Conservation (phyloP, 2,113 vertebrate species). For the Dicentrarchus labrax region DNA sequence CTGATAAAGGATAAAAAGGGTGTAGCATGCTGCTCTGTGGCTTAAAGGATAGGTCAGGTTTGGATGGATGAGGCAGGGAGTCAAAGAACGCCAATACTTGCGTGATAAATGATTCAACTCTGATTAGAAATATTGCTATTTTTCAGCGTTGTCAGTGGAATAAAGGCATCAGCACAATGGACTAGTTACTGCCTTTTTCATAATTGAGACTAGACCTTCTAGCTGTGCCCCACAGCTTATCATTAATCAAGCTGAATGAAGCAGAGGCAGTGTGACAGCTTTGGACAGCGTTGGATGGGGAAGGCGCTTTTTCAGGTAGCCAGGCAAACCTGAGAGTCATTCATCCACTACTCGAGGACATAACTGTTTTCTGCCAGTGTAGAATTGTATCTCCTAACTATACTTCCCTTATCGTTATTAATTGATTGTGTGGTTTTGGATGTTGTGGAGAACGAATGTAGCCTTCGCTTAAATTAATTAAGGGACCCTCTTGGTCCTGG, state of each 20-base stretch:
- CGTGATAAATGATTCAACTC: slow-evolving; percentile 96
- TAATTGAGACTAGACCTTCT: slow-evolving; percentile 99
- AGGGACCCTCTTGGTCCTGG: slow-evolving; percentile 6
- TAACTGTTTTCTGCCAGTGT: slow-evolving; percentile 87
- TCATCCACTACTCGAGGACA: slow-evolving; percentile 88
- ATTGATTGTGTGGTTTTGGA: background rate
- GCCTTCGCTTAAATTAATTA: slow-evolving; percentile 8
- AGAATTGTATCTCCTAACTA: background rate
- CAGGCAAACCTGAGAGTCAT: slow-evolving; percentile 89
- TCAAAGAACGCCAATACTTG: slow-evolving; percentile 94
- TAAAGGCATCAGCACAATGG: slow-evolving; percentile 97
- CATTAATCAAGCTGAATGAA: slow-evolving; percentile 98
- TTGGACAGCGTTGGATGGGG: slow-evolving; percentile 91
- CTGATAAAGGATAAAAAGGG: slow-evolving; percentile 26
- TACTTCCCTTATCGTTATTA: background rate
- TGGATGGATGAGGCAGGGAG: slow-evolving; percentile 80
- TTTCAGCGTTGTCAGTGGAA: slow-evolving; percentile 96
- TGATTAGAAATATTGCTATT: slow-evolving; percentile 99
- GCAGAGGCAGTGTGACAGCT: slow-evolving; percentile 93
- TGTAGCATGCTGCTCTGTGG: background rate
- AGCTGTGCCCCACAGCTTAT: slow-evolving; percentile 98
- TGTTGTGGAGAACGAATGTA: background rate
- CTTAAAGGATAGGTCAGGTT: slow-evolving; percentile 62
- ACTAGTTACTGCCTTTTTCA: slow-evolving; percentile 97
- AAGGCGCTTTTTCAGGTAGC: slow-evolving; percentile 94